These are phyloP conservation scores for Psittacula echo DNA, from an alignment of 2,797 vertebrate genomes.

Conservation along the genomic window DNA sequence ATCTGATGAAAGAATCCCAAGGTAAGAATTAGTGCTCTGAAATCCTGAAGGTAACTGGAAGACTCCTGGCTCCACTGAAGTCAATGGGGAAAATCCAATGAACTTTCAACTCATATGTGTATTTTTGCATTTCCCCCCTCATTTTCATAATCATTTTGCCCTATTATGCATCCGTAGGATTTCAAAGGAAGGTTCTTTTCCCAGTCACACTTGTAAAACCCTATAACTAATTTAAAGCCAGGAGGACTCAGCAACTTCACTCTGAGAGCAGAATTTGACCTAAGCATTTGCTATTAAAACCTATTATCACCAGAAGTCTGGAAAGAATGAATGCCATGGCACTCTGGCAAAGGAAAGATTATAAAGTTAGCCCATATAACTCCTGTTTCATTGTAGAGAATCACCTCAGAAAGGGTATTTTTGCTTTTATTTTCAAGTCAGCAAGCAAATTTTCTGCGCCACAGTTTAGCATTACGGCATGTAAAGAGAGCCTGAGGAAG, in stretches of 20 bases:
- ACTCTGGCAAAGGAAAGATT: not conserved
- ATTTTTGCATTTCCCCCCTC: not conserved
- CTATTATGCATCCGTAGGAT: not conserved
- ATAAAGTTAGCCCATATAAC: not conserved
- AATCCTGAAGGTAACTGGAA: not conserved
- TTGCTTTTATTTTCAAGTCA: not conserved
- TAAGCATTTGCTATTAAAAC: not conserved
- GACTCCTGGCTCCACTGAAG: not conserved
- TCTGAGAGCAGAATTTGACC: not conserved
- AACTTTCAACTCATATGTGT: not conserved
- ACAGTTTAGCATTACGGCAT: not conserved
- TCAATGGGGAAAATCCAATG: not conserved
- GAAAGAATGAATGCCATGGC: not conserved
- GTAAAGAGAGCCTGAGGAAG: not conserved
- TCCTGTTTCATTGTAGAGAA: not conserved
- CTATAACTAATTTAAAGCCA: not conserved
- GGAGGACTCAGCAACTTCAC: not conserved
- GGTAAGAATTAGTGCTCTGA: conserved; percentile 2
- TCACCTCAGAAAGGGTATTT: not conserved
- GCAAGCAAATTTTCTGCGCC: not conserved
- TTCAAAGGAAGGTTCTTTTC: not conserved
- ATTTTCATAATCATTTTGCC: not conserved
- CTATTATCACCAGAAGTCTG: not conserved
- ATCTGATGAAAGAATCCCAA: not conserved
- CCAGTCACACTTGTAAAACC: not conserved